These are phyloP conservation scores for Glyphotaelius pellucidus DNA, from an alignment of 2,888 invertebrate species.

Conservation along the genomic window DNA sequence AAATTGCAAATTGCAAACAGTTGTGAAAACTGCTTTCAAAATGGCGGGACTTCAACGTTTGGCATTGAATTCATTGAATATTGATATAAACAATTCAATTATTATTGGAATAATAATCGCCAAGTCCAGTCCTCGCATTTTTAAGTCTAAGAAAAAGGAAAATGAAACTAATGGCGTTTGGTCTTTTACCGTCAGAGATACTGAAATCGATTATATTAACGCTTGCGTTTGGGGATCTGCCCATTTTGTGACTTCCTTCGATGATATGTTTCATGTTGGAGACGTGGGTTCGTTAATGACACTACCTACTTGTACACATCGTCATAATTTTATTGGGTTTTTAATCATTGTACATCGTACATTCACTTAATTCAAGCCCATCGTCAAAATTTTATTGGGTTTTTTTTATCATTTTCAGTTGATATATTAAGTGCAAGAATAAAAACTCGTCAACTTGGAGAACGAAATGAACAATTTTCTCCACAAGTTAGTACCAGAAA, in stretches of 20 bases:
- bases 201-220: constrained; percentile 84
- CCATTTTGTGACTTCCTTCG: constrained; percentile 79
- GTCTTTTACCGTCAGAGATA: constrained; percentile 87
- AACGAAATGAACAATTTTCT: constrained; percentile 79
- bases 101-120: constrained; percentile 76
- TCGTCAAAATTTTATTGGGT: neutral
- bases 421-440: constrained; percentile 84
- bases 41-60: constrained; percentile 57
- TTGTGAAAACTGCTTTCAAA: neutral
- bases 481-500: constrained; percentile 76
- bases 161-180: constrained; percentile 82
- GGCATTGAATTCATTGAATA: constrained; percentile 68
- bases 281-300: constrained; percentile 79
- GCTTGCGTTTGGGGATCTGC: constrained; percentile 86
- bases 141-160: constrained; percentile 74
- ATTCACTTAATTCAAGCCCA: no score
- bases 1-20: constrained; percentile 71
- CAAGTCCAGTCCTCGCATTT: constrained; percentile 78
- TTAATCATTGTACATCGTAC: no score
- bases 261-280: constrained; percentile 82
- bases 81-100: constrained; percentile 56
- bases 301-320: neutral
- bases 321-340: neutral
- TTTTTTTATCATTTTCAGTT: constrained; percentile 73
- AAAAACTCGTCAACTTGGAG: constrained; percentile 74